Evolutionary conservation across 2,797 vertebrate genomes (phyloP).

Genomic region (Harpagifer antarcticus): DNA sequence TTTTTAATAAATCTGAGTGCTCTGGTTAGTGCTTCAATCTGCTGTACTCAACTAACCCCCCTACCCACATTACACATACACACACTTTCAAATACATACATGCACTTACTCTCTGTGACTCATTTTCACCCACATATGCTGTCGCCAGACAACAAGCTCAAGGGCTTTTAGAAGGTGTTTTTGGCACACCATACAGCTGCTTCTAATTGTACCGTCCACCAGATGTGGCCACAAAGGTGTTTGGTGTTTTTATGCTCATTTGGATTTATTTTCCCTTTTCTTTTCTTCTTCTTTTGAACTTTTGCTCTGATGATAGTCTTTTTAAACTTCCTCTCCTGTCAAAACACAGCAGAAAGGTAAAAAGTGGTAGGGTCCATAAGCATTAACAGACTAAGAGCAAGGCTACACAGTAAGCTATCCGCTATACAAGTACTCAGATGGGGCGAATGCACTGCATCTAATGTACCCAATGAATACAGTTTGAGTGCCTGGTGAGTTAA

Average conservation of each 20-base stretch:
- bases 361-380: conserved; percentile 33
- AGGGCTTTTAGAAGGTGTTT: conserved; percentile 75
- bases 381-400: conserved; percentile 23
- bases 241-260: conserved; percentile 2
- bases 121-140: conserved; percentile 75
- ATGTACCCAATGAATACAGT: conserved; percentile 30
- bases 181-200: conserved; percentile 48
- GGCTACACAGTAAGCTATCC: conserved; percentile 14
- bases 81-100: conserved; percentile 62
- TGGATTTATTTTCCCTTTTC: background rate
- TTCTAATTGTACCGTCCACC: conserved; percentile 41
- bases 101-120: conserved; percentile 71
- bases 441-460: conserved; percentile 18
- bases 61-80: conserved; percentile 54
- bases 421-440: conserved; percentile 11
- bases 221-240: conserved; percentile 37
- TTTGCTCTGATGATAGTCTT: conserved; percentile 16
- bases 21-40: conserved; percentile 85
- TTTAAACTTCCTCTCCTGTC: conserved; percentile 1
- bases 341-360: conserved; percentile 2
- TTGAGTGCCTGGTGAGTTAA: conserved; percentile 41
- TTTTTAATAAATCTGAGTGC: conserved; percentile 89
- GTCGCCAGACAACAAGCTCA: conserved; percentile 58
- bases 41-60: conserved; percentile 72
- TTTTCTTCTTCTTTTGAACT: background rate